phyloP scores from a whole-genome alignment of 2,797 vertebrate genomes.

The Malurus leucopterus region DNA sequence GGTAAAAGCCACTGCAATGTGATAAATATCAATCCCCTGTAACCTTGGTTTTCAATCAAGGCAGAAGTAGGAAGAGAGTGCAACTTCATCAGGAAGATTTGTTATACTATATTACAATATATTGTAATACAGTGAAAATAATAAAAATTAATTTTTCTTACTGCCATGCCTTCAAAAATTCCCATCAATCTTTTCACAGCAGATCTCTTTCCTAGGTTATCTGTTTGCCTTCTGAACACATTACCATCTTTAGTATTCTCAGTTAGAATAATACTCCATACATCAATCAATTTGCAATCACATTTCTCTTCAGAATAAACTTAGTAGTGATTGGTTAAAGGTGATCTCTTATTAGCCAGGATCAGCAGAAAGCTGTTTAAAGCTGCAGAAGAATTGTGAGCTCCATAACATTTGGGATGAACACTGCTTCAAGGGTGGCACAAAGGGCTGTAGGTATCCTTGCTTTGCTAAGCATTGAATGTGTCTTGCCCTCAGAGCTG shows the following conservation, averaged over 20 bases:
- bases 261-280: neutral
- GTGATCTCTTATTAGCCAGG: neutral
- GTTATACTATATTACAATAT: neutral
- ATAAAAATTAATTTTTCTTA: neutral
- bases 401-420: accelerated
- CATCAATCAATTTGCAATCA: neutral
- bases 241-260: neutral
- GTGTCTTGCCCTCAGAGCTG: neutral
- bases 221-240: neutral
- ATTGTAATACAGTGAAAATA: neutral
- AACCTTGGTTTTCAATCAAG: neutral
- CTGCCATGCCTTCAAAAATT: neutral
- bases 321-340: neutral
- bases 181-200: neutral
- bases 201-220: neutral
- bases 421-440: neutral
- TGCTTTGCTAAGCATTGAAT: neutral
- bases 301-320: neutral
- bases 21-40: neutral
- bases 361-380: neutral
- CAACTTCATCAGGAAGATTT: neutral
- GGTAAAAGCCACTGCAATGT: neutral
- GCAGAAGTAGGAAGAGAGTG: neutral
- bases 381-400: neutral
- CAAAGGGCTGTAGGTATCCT: neutral